phyloP scores from a whole-genome alignment of 2,888 invertebrate genomes.

The Dryocosmus kuriphilus region DNA sequence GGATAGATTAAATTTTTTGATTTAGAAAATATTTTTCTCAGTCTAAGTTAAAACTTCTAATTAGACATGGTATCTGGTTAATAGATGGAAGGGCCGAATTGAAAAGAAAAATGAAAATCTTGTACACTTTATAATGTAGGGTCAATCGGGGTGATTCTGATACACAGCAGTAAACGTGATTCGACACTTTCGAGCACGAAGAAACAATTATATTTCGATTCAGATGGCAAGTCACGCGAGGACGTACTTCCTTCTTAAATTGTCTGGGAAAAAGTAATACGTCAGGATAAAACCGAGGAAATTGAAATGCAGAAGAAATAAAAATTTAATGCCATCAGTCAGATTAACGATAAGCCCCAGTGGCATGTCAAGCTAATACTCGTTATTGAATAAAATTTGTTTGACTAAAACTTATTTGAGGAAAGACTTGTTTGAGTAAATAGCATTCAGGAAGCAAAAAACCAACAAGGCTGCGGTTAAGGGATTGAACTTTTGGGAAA shows the following conservation, averaged over 20 bases:
- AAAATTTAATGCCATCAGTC: slow-evolving; percentile 33
- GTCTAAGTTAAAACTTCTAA: no score
- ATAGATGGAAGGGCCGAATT: no score
- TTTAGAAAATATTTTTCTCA: no score
- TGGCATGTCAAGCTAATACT: slow-evolving; percentile 8
- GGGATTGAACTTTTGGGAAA: slow-evolving; percentile 4
- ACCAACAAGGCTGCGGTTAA: slow-evolving; percentile 16
- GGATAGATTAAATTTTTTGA: background rate
- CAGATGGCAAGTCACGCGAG: slow-evolving; percentile 32
- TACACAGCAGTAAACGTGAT: slow-evolving; percentile 26
- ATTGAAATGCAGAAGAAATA: slow-evolving; percentile 38
- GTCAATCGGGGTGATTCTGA: slow-evolving; percentile 19
- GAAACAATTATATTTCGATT: slow-evolving; percentile 41
- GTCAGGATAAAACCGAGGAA: slow-evolving; percentile 43
- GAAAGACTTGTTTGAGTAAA: background rate
- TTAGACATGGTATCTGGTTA: no score
- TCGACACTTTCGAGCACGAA: slow-evolving; percentile 39
- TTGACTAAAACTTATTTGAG: slow-evolving; percentile 6
- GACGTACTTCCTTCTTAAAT: slow-evolving; percentile 43
- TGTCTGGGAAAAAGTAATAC: slow-evolving; percentile 50
- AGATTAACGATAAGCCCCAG: slow-evolving; percentile 24
- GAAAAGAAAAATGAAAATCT: background rate
- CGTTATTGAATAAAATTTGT: background rate
- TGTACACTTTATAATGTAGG: slow-evolving; percentile 20
- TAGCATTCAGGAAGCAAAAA: background rate